Evolutionary conservation across 2,113 vertebrate species (phyloP), one percentile per base, ranked within the genome.

Genomic region (Eretmochelys imbricata): DNA sequence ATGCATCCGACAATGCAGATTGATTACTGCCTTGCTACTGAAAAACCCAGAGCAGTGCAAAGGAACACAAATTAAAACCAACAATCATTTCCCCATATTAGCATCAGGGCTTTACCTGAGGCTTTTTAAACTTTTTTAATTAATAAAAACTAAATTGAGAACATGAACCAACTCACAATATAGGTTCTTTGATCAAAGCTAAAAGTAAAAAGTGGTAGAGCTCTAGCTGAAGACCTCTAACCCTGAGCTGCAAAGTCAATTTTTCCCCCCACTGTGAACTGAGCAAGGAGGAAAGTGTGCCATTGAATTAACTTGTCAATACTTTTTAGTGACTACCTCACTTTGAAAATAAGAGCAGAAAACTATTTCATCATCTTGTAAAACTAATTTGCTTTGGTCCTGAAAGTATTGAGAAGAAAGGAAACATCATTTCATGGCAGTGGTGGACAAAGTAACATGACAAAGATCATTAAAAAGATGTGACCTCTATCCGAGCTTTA

Each of bases 41-140:
- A 86, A 92, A 94, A 84, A 20, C 0, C 20, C 8, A 79, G 7
- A 76, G 69, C 38, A 42, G 22, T 59, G 38, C 69, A 80, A 93
- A 50, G 46, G 49, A 59, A 42, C 3, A 54, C 62, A 92, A 86
- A 80, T 27, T 6, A 46, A 84, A 50, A 86, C 79, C 81, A 65
- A 31, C 53, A 49, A 5, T 79, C 88, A 82, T 62, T 91, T 94
- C 88, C 50, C 88, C 53, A 79, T 48, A 91, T 84, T 96, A 94
- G 78, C 38, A 93, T 93, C 59, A 93, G 20, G 10, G 50, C 12
- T 84, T 94, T 83, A 93, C 46, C 19, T 83, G 59, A 49, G 22
- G 8, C 79, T 94, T 5, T 8, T 94, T 94, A 62, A 53, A 89
- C 25, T 25, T 87, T 83, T 97, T 95, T 95, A 82, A 95, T 96